These are phyloP conservation scores for Pampusana beccarii DNA, from an alignment of 2,113 vertebrate species.

Conservation along the genomic window DNA sequence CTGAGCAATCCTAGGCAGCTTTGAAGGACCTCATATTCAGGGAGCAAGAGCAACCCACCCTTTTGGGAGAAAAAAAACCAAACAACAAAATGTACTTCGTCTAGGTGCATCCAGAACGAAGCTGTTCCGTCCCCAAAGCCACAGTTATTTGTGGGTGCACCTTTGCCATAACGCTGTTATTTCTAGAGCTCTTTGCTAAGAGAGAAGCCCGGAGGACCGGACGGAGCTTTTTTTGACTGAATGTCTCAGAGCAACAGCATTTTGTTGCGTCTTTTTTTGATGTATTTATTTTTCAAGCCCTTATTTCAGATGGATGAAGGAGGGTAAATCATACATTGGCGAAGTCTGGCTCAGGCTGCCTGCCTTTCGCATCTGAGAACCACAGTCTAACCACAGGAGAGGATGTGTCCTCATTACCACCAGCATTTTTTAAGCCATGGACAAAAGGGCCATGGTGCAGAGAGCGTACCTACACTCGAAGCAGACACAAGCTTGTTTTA, in stretches of 20 bases:
- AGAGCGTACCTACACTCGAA: not conserved
- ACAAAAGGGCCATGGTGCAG: not conserved
- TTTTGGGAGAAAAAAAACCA: not conserved
- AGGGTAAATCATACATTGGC: not conserved
- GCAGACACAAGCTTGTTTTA: not conserved
- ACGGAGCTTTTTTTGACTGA: not conserved
- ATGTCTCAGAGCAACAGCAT: not conserved
- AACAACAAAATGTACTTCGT: not conserved
- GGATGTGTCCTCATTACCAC: not conserved
- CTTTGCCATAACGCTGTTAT: not conserved
- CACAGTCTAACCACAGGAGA: not conserved
- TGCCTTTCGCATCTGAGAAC: not conserved
- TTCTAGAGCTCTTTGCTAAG: not conserved
- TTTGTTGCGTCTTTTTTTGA: conserved; percentile 29
- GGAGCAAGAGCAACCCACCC: not conserved
- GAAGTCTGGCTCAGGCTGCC: not conserved
- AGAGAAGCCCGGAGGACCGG: not conserved
- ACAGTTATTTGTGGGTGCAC: not conserved
- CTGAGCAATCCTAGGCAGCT: not conserved
- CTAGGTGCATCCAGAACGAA: not conserved
- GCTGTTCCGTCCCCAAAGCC: not conserved
- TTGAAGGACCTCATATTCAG: not conserved
- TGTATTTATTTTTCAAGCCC: conserved; percentile 25
- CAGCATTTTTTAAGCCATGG: not conserved
- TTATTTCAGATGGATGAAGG: not conserved